Conservation (phyloP, 2,113 vertebrate species). For the Oreotrochilus melanogaster region DNA sequence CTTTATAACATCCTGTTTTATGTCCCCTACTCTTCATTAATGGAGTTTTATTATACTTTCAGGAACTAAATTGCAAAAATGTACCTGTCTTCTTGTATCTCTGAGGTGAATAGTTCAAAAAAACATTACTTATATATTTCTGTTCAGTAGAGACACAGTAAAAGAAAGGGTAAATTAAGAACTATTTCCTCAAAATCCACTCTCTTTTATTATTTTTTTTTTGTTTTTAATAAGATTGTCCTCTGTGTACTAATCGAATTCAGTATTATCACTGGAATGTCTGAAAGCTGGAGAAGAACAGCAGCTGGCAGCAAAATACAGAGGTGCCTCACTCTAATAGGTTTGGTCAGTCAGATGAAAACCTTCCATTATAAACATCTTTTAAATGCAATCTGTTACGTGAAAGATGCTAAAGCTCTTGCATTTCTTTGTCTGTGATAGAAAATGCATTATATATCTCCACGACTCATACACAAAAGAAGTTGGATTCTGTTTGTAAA, state of each 20-base stretch:
- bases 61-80: not conserved
- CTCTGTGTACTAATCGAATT: not conserved
- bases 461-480: not conserved
- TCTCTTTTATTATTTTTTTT: too few species aligned
- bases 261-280: not conserved
- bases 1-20: not conserved
- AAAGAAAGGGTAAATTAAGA: not conserved
- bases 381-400: not conserved
- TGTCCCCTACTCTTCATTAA: not conserved
- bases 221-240: not conserved
- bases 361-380: not conserved
- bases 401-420: not conserved
- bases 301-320: not conserved
- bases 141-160: not conserved
- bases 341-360: not conserved
- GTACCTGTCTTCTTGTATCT: not conserved
- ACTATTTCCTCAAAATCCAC: not conserved
- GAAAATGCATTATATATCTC: slow-evolving; percentile 17
- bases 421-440: not conserved
- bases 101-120: not conserved
- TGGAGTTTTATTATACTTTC: not conserved
- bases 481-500: slow-evolving; percentile 45
- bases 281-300: not conserved
- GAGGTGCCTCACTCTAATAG: not conserved
- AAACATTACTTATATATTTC: not conserved